Evolutionary conservation across 2,888 invertebrate species (phyloP).

Genomic region (Allophyes oxyacanthae): DNA sequence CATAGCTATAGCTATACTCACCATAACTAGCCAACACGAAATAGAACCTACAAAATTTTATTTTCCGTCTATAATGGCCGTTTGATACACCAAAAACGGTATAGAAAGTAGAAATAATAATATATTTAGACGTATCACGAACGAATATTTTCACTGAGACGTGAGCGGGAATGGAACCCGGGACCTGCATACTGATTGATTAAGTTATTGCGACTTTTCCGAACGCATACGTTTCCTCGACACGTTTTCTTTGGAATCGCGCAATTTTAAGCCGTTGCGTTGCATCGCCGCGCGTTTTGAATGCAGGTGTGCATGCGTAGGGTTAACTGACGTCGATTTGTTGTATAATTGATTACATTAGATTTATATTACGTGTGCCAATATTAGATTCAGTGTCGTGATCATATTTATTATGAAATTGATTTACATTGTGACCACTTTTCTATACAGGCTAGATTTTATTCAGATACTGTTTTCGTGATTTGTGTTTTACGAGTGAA

Average conservation of each 20-base stretch:
- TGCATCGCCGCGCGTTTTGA: slow-evolving; percentile 36
- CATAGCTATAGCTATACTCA: too few relatives aligned
- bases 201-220: slow-evolving; percentile 71
- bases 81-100: slow-evolving; percentile 73
- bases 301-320: slow-evolving; percentile 43
- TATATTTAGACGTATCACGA: slow-evolving; percentile 75
- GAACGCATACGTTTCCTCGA: slow-evolving; percentile 57
- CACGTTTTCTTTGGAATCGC: slow-evolving; percentile 62
- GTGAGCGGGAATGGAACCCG: slow-evolving; percentile 77
- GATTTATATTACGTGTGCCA: slow-evolving; percentile 28
- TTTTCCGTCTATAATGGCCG: slow-evolving; percentile 68
- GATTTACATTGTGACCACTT: not conserved
- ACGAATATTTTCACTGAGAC: slow-evolving; percentile 80
- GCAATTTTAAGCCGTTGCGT: slow-evolving; percentile 50
- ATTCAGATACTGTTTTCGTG: not conserved
- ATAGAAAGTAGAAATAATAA: slow-evolving; percentile 82
- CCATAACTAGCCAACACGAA: slow-evolving; percentile 43
- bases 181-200: slow-evolving; percentile 79
- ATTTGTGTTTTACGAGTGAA: not conserved
- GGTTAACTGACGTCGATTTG: slow-evolving; percentile 48
- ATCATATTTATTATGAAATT: slow-evolving; percentile 16
- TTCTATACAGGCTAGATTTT: too few relatives aligned
- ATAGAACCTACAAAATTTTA: slow-evolving; percentile 58
- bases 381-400: slow-evolving; percentile 14
- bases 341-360: slow-evolving; percentile 50